Percentiles rank a stretch among this genome's conserved stretches.
phyloP scores from a whole-genome alignment of 2,113 vertebrate genomes.

The Heliornis fulica region DNA sequence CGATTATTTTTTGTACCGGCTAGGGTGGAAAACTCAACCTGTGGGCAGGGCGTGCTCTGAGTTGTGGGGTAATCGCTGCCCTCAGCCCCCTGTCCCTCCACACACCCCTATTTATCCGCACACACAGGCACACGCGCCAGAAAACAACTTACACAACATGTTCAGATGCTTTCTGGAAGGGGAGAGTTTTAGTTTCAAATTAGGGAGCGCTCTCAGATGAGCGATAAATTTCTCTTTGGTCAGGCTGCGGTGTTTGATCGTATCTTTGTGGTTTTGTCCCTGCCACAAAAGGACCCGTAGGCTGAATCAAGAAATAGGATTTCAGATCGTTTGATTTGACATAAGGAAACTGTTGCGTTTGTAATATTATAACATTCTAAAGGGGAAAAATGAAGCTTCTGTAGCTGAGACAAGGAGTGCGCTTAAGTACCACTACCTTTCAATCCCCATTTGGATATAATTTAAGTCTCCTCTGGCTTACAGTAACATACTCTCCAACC shows the following conservation, averaged over 20 bases:
- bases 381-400: slow-evolving; percentile 24
- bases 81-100: not conserved
- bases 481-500: slow-evolving; percentile 13
- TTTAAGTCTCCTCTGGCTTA: slow-evolving; percentile 42
- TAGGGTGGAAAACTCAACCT: not conserved
- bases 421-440: not conserved
- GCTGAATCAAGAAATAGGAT: slow-evolving; percentile 2
- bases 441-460: slow-evolving; percentile 15
- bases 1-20: not conserved
- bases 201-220: not conserved
- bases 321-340: slow-evolving; percentile 37
- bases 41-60: not conserved
- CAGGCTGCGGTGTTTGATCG: not conserved
- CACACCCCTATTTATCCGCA: not conserved
- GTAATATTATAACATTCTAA: slow-evolving; percentile 10
- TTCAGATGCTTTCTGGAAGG: not conserved
- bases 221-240: slow-evolving; percentile 16
- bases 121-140: not conserved
- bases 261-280: slow-evolving; percentile 1
- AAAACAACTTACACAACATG: not conserved
- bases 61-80: not conserved
- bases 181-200: not conserved
- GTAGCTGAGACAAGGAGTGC: slow-evolving; percentile 17
- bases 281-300: not conserved
- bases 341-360: slow-evolving; percentile 16